Percentiles rank a stretch among this genome's conserved stretches.
Evolutionary conservation across 2,888 invertebrate genomes (phyloP).

Genomic region (Cremastobaeus sp.): DNA sequence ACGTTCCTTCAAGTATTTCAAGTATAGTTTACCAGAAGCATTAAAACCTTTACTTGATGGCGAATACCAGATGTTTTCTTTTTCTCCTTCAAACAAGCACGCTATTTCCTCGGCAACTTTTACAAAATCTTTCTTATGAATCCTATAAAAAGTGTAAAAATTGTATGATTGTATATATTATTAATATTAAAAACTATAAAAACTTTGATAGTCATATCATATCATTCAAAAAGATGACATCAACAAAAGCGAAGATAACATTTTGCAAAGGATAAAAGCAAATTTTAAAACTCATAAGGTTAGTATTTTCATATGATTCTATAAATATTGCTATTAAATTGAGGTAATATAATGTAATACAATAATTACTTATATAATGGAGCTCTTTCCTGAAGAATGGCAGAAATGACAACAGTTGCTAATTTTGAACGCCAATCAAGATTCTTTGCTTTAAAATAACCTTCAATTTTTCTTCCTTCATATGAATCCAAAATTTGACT

Average conservation of each 20-base stretch:
- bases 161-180: too few relatives aligned
- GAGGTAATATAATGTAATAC: too few relatives aligned
- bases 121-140: background rate
- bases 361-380: background rate
- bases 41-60: background rate
- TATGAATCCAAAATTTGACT: background rate
- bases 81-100: conserved; percentile 1
- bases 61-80: background rate
- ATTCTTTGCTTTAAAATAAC: conserved; percentile 9
- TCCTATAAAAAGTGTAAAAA: background rate
- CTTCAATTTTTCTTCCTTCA: conserved; percentile 8
- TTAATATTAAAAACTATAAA: too few relatives aligned
- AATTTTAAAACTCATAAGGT: too few relatives aligned
- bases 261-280: too few relatives aligned
- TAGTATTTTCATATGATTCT: too few relatives aligned
- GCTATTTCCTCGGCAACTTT: background rate
- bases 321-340: too few relatives aligned
- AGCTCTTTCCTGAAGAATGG: background rate
- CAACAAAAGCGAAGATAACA: too few relatives aligned
- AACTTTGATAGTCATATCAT: too few relatives aligned
- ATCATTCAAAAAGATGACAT: too few relatives aligned
- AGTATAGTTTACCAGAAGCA: background rate
- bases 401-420: background rate
- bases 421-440: conserved; percentile 8
- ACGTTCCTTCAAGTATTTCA: background rate